Percentiles rank a stretch among this genome's conserved stretches.
Evolutionary conservation across 2,888 invertebrate species (phyloP).

Genomic region (Sarcophaga subvicina): DNA sequence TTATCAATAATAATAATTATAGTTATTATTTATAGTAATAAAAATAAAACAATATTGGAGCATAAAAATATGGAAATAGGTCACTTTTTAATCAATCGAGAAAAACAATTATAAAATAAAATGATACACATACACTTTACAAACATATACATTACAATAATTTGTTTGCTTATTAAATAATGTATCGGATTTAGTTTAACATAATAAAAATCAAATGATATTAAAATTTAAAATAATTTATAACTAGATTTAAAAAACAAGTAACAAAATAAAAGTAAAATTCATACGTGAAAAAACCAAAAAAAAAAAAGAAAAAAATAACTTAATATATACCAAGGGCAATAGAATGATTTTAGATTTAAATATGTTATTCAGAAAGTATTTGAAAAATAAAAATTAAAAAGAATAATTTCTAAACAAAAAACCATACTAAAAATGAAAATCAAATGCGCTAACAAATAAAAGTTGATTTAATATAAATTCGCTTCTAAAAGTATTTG

Average conservation of each 20-base stretch:
- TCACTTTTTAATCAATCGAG: neutral
- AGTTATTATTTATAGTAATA: conserved; percentile 30
- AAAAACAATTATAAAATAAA: neutral
- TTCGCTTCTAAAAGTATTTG: no score
- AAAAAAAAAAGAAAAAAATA: no score
- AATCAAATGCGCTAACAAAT: no score
- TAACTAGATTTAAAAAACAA: neutral
- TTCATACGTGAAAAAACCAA: no score
- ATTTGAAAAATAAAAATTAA: neutral
- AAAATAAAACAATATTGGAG: neutral
- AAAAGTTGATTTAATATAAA: no score
- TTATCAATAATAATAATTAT: conserved; percentile 31
- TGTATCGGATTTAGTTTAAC: no score
- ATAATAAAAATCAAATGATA: no score
- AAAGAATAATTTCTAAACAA: no score
- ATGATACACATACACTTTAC: conserved; percentile 1
- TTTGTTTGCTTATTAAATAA: neutral
- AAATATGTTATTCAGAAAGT: neutral
- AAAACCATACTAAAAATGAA: no score
- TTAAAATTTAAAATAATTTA: neutral
- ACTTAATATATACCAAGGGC: no score
- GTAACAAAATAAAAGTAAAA: neutral
- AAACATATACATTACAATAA: conserved; percentile 27
- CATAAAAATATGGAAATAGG: conserved; percentile 3
- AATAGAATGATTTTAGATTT: neutral